Evolutionary conservation across 2,888 invertebrate genomes (phyloP).

Genomic region (Sinelater perroti): DNA sequence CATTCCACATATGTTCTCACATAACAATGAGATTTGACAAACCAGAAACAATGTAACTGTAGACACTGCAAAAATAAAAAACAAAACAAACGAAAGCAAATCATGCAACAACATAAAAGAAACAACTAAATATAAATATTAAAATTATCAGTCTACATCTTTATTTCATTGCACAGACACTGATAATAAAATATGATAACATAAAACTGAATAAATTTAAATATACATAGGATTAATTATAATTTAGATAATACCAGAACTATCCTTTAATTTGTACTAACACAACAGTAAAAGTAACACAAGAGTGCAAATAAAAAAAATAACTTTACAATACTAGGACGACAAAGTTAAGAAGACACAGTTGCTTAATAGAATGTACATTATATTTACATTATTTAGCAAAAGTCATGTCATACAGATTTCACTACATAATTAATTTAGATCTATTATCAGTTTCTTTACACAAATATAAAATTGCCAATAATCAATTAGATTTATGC

Average conservation of each 20-base stretch:
- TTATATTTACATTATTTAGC: conserved; percentile 60
- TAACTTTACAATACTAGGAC: conserved; percentile 52
- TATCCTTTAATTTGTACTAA: conserved; percentile 57
- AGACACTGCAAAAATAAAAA: neutral
- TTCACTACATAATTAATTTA: conserved; percentile 53
- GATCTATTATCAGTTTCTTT: conserved; percentile 50
- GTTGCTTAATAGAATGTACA: conserved; percentile 60
- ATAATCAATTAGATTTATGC: conserved; percentile 52
- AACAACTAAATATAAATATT: conserved; percentile 47
- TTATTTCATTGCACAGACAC: conserved; percentile 60
- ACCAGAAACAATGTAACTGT: too few relatives aligned
- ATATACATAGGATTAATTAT: conserved; percentile 52
- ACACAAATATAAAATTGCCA: conserved; percentile 58
- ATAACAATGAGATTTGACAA: too few relatives aligned
- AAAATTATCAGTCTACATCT: conserved; percentile 60
- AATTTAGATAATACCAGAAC: conserved; percentile 55
- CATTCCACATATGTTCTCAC: too few relatives aligned
- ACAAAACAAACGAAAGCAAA: conserved; percentile 1
- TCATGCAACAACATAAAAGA: conserved; percentile 26
- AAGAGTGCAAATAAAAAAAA: conserved; percentile 48
- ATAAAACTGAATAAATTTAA: conserved; percentile 50
- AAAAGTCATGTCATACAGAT: conserved; percentile 55
- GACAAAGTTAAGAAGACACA: conserved; percentile 51
- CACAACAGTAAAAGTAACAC: conserved; percentile 48
- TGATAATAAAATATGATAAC: conserved; percentile 57